phyloP scores from a whole-genome alignment of 2,888 invertebrate species.

The Ophioninae sp. region DNA sequence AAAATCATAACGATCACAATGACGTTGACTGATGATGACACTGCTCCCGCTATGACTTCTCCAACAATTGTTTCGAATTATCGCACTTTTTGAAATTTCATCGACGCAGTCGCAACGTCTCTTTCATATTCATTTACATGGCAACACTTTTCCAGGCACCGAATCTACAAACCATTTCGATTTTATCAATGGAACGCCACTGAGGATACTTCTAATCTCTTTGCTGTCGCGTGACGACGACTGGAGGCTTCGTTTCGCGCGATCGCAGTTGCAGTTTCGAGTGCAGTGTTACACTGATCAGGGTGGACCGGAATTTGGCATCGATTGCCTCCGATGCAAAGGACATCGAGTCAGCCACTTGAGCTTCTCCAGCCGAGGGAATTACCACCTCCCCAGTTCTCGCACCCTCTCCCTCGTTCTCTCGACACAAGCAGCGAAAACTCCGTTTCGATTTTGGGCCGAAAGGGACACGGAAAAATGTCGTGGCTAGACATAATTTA shows the following conservation, averaged over 20 bases:
- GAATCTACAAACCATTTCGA: too few relatives aligned
- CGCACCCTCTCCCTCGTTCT: too few relatives aligned
- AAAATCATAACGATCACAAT: neutral
- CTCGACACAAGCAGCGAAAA: neutral
- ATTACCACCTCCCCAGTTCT: neutral
- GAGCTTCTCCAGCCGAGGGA: neutral
- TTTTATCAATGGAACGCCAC: neutral
- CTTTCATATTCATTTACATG: neutral
- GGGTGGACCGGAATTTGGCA: neutral
- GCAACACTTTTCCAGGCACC: neutral
- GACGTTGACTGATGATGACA: neutral
- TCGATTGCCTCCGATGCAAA: neutral
- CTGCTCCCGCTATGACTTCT: neutral
- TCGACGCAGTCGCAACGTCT: neutral
- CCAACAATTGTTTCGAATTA: neutral
- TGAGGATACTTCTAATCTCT: neutral
- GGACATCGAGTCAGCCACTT: neutral
- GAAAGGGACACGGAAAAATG: neutral
- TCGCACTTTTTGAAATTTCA: neutral
- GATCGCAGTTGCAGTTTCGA: too few relatives aligned
- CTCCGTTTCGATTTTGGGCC: neutral
- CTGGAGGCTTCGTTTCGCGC: neutral
- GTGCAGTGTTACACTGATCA: neutral
- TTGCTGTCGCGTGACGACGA: neutral
- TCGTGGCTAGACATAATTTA: neutral